Evolutionary conservation across 2,797 vertebrate species (phyloP), one percentile per base, ranked within the genome.

Genomic region (Oreortyx pictus): DNA sequence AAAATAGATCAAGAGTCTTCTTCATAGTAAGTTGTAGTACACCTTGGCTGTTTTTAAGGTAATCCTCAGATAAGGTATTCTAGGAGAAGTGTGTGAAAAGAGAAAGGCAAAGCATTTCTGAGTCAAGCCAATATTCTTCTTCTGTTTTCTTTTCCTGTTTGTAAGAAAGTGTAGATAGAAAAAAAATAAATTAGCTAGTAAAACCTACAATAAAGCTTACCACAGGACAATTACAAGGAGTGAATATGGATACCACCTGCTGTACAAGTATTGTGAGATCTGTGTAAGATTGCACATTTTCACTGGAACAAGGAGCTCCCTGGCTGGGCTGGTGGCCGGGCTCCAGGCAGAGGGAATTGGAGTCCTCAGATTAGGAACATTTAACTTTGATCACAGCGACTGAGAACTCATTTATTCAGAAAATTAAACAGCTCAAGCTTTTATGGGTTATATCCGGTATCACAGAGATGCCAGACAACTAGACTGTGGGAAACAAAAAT

Each of bases 351-450:
- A 82, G 77, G 56, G 47, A 54, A 76, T 3, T 84, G 86, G 57
- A 81, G 60, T 52, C 75, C 54, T 60, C 65, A 89, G 74, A 86
- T 54, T 68, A 74, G 13, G 43, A 90, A 75, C 50, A 74, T 70
- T 87, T 90, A 92, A 77, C 73, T 89, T 87, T 92, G 93, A 95
- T 94, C 89, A 88, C 72, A 92, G 78, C 16, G 72, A 88, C 70
- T 50, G 56, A 86, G 70, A 80, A 91, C 44, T 81, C 71, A 73
- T 47, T 92, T 93, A 86, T 74, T 91, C 84, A 71, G 67, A 86
- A 83, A 59, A 94, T 74, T 75, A 85, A 96, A 92, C 54, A 95
- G 74, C 79, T 88, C 47, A 90, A 54, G 41, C 46, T 93, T 89
- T 96, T 91, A 94, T 78, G 82, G 43, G 62, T 74, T 77, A 81